Percentiles rank a stretch among this genome's conserved stretches.
These are phyloP conservation scores for Venusia cambrica DNA, from an alignment of 2,888 invertebrate species.

Conservation along the genomic window DNA sequence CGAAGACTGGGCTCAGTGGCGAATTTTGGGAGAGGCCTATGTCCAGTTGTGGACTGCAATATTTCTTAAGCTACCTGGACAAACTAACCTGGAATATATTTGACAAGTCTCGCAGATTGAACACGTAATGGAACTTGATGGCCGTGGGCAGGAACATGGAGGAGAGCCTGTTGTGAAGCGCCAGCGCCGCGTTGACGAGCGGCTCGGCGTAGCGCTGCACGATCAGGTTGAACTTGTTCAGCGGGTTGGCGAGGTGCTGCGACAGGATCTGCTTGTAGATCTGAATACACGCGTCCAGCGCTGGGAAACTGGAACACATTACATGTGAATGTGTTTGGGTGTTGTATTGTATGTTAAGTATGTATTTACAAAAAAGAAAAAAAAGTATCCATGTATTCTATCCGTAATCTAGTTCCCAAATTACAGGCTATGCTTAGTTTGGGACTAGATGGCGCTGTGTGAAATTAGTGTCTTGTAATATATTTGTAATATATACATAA, in stretches of 20 bases:
- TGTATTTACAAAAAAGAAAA: too few species aligned
- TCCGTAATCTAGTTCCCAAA: too few species aligned
- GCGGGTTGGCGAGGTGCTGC: slow-evolving; percentile 85
- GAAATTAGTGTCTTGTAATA: too few species aligned
- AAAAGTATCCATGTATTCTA: too few species aligned
- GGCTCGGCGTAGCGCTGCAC: slow-evolving; percentile 82
- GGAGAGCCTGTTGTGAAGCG: slow-evolving; percentile 88
- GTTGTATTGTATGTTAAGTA: too few species aligned
- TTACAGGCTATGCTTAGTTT: too few species aligned
- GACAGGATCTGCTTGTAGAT: slow-evolving; percentile 92
- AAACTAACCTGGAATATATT: slow-evolving; percentile 94
- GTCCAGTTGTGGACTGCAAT: too few species aligned
- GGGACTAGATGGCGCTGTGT: too few species aligned
- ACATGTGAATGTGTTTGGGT: neutral
- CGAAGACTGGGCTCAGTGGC: too few species aligned
- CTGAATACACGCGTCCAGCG: slow-evolving; percentile 88
- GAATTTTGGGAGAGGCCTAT: too few species aligned
- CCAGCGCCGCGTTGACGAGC: slow-evolving; percentile 87
- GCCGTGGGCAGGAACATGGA: slow-evolving; percentile 94
- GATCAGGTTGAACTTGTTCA: slow-evolving; percentile 83
- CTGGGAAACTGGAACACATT: slow-evolving; percentile 85
- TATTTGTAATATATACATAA: too few species aligned
- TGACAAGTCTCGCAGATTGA: slow-evolving; percentile 94
- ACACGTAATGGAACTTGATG: slow-evolving; percentile 96
- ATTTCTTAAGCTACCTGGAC: too few species aligned